Base-by-base conservation (phyloP, 2,113 vertebrate genomes). In the Tor tambroides region DNA sequence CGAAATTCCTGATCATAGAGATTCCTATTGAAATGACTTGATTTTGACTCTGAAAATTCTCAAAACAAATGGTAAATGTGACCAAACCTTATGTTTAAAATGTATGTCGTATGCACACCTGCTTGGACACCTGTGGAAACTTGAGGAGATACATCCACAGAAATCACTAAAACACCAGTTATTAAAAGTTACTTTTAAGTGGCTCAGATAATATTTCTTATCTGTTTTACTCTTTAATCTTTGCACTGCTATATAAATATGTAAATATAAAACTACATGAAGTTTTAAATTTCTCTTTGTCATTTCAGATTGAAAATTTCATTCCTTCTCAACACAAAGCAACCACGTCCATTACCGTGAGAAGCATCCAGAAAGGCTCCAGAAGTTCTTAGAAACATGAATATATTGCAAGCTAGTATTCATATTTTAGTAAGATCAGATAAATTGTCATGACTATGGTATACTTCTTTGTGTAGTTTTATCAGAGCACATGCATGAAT, bases 271-370 rank as follows among this genome's bases (percentile, higher is more conserved):
- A 54, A 51, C 2, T 21, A 4, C 26, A 28, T 8, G 21, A n/a
- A n/a, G 0, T 69, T 71, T 15, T 32, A 35, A 23, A 12, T 2
- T 46, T 15, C 3, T 83, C 9, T 61, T 14, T 83, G 2, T 83
- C 88, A 35, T 92, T 92, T 85, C 90, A 94, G 92, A 11, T 91
- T 6, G 0, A 3, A 5, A 0, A 0, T 0, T 12, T 90, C 0
- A 59, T 91, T 54, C 28, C 81, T 23, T 10, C 9, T 51, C 1
- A 41, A 82, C 6, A 82, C 43, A 83, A 14, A 32, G 41, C 4
- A 67, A 82, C n/a, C 6, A 67, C 28, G 4, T 41, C 0, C 6
- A 65, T 93, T 2, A 87, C 69, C 1, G 2, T 92, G 3, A 92
- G 86, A 87, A 87, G 84, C 5, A 17, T 91, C 87, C 85, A 83